Evolutionary conservation across 2,888 invertebrate genomes (phyloP), one percentile per base, ranked within the genome.

Genomic region (Cephonodes hylas): DNA sequence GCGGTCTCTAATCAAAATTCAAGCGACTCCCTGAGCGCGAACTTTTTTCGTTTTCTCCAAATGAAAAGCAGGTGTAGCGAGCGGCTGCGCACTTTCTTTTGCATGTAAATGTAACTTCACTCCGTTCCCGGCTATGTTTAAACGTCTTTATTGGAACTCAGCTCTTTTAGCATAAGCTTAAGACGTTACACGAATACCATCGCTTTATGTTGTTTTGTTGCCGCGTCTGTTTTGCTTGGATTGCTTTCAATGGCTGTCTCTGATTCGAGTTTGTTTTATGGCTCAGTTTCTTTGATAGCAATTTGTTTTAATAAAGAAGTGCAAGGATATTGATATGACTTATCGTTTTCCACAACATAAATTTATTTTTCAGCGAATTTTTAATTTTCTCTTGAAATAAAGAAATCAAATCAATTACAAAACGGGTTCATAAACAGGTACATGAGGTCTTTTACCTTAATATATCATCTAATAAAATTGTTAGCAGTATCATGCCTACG

Each of bases 11-110:
- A 75, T 75, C 70, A 74, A 66, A 73, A 73, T 74, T 73, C 74
- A 74, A 67, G 67, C 67, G 68, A 62, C 66, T 67, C 59, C 63
- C 31, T 59, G 63, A 62, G 65, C 64, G 66, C 62, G 59, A 64
- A 66, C 62, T 66, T 67, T 68, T 62, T 64, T 60, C 53, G 60
- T 66, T 71, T 67, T 70, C 67, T 70, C 64, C 66, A 73, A 73
- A 74, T 74, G 72, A 72, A 72, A 72, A 69, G 67, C 74, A 75
- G 74, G 71, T 74, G 75, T 68, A 64, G 59, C 53, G 53, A 8
- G 27, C 56, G 64, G 57, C 60, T 63, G 53, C 61, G 42, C 58
- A 61, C 63, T 68, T 71, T 66, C 64, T 67, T 73, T 67, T 67
- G 66, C 67, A 71, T 73, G 69, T 64, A 71, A 73, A 74, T 70